Evolutionary conservation across 2,888 invertebrate species (phyloP).

Genomic region (Habrosyne pyritoides): DNA sequence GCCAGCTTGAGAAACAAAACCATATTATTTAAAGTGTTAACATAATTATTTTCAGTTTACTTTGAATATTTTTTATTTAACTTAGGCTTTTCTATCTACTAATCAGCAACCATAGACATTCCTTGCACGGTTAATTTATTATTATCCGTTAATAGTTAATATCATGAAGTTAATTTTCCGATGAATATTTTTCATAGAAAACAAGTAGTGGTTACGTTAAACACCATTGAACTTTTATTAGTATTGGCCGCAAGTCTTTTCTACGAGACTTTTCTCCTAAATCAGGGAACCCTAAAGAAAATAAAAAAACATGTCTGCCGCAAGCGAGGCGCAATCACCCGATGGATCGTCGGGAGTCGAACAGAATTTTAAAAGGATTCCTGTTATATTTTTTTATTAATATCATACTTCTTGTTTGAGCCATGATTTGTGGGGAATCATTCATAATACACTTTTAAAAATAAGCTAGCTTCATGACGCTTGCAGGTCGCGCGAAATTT

Average conservation of each 20-base stretch:
- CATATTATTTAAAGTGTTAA: no score
- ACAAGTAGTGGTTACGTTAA: no score
- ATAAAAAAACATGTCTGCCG: constrained; percentile 34
- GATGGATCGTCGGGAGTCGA: constrained; percentile 54
- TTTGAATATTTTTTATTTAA: no score
- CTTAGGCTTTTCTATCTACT: no score
- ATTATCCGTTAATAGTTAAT: no score
- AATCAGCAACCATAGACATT: no score
- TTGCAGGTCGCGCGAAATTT: not conserved
- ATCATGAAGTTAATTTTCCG: not conserved
- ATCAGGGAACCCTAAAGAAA: constrained; percentile 20
- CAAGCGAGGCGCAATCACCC: constrained; percentile 58
- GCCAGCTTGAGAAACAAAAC: no score
- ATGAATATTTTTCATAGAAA: not conserved
- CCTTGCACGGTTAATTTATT: no score
- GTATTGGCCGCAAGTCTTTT: constrained; percentile 3
- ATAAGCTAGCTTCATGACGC: constrained; percentile 10
- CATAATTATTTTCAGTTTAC: no score
- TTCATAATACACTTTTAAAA: constrained; percentile 15
- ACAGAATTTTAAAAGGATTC: constrained; percentile 61
- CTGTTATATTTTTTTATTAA: constrained; percentile 42
- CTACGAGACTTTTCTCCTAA: constrained; percentile 8
- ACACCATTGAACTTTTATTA: not conserved
- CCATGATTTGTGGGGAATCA: constrained; percentile 28
- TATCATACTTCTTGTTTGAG: constrained; percentile 34